These are phyloP conservation scores for Progne subis DNA, from an alignment of 2,113 vertebrate species.

Conservation along the genomic window DNA sequence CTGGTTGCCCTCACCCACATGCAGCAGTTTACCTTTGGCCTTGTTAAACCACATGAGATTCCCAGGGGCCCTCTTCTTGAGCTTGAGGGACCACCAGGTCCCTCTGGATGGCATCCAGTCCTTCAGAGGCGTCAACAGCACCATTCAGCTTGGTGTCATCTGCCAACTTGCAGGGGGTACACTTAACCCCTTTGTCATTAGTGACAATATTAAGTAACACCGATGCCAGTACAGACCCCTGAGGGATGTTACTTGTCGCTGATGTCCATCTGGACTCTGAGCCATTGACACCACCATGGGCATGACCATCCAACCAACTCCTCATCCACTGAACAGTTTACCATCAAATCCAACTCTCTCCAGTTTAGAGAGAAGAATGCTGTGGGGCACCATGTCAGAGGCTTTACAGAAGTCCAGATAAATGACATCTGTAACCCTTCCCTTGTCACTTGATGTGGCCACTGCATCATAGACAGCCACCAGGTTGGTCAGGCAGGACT, in stretches of 20 bases:
- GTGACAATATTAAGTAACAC: background rate
- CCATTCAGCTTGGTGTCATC: background rate
- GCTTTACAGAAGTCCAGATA: background rate
- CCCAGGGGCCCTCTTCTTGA: background rate
- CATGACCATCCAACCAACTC: background rate
- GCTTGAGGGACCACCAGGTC: background rate
- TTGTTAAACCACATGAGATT: background rate
- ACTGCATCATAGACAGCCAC: accelerated
- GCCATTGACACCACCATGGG: background rate
- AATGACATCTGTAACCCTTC: background rate
- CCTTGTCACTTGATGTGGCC: background rate
- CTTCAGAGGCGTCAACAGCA: background rate
- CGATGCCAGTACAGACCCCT: background rate
- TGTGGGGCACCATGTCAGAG: background rate
- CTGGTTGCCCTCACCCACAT: accelerated
- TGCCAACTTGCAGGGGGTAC: background rate
- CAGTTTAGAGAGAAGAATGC: background rate
- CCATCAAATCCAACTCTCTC: background rate
- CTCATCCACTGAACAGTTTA: background rate
- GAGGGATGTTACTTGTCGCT: background rate
- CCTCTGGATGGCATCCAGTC: background rate
- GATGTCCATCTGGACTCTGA: background rate
- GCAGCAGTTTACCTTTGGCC: background rate
- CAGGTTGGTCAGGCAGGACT: background rate
- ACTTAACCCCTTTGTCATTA: background rate